phyloP scores from a whole-genome alignment of 2,888 invertebrate genomes.

The Hartigia nigra region DNA sequence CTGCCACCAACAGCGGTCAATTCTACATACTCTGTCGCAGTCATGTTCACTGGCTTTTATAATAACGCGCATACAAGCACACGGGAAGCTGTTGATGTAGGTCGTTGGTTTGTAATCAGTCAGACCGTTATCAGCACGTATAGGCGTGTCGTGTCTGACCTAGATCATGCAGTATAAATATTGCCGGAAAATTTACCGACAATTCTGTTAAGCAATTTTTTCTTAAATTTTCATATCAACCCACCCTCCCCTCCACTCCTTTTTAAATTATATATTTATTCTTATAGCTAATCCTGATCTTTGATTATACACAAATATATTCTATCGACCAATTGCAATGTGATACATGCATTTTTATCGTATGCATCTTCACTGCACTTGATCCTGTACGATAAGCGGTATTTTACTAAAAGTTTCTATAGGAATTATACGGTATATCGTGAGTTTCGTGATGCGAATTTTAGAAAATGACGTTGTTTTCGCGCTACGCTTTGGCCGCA shows the following conservation, averaged over 20 bases:
- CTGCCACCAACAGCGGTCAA: not conserved
- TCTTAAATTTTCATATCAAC: not conserved
- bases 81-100: conserved; percentile 51
- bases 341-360: not conserved
- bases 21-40: not conserved
- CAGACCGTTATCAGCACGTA: conserved; percentile 43
- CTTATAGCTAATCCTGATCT: not conserved
- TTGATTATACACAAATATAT: not conserved
- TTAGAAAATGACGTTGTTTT: not conserved
- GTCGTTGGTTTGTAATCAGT: conserved; percentile 56
- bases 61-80: conserved; percentile 7
- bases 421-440: not conserved
- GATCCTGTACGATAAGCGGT: not conserved
- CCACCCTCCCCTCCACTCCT: not conserved
- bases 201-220: not conserved
- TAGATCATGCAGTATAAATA: conserved; percentile 29
- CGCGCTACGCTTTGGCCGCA: not conserved
- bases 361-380: not conserved
- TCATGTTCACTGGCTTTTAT: not conserved
- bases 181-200: not conserved
- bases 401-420: not conserved
- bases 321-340: too few relatives aligned
- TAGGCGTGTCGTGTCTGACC: conserved; percentile 46
- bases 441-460: not conserved
- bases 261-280: not conserved